Evolutionary conservation across 2,113 vertebrate species (phyloP), one percentile per base, ranked within the genome.

Genomic region (Silurus asotus): DNA sequence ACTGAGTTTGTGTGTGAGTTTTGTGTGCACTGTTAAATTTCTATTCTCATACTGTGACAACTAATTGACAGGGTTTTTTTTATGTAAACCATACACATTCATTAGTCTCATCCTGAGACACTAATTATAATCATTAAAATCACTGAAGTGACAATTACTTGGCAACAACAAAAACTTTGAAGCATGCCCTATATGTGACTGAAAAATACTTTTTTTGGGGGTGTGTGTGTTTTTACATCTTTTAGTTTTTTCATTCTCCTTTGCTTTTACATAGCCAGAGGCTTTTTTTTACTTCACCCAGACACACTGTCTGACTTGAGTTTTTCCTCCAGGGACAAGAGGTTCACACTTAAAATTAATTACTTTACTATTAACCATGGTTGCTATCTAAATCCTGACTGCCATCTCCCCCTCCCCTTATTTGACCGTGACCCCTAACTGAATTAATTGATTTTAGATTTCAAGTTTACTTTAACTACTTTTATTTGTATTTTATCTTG

Each of bases 51-150:
- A 70, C 23, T 70, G 65, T 86, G 56, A 75, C 79, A 55, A 75
- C 23, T 86, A 70, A 69, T 19, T 23, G 10, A 61, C 15, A 9
- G 37, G 8, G 23, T 86, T 45, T n/a, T 74, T 69, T 37, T 59
- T 70, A 59, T 45, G n/a, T 76, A 72, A 59, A 51, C 37, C 53
- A 49, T 17, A 55, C 45, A 51, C 45, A 64, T 86, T 62, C 45
- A 86, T 86, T 86, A 75, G 23, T 55, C 56, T 51, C 56, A 62
- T 74, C n/a, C 23, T 72, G 37, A 81, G 37, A 61, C 14, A 37
- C 6, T 59, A 86, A 86, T 86, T 51, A 48, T 85, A 79, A 81
- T 70, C 14, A 85, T 23, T 69, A 55, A 81, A 37, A n/a, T 70
- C 25, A 85, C 7, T 78, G 74, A 85, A 45, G 59, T 75, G 74